Evolutionary conservation across 2,888 invertebrate species (phyloP), one percentile per base, ranked within the genome.

Genomic region (Dicycla oo): DNA sequence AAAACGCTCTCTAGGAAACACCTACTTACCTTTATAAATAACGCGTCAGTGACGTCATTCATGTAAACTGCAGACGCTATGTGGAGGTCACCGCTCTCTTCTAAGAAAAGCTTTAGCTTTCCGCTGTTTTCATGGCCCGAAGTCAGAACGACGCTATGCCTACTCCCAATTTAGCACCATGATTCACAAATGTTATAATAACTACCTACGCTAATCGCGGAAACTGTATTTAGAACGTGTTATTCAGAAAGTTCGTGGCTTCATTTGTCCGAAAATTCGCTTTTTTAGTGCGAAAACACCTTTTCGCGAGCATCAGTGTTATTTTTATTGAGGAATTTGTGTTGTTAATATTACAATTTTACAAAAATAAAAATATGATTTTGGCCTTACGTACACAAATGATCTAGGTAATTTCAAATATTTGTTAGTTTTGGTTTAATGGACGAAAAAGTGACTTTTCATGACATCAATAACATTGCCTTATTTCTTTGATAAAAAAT

Each of bases 171-270:
- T 68, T 64, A 79, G 60, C 70, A 66, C 43, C 69, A 84, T 84
- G 86, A 88, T 85, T 87, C 88, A 87, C 76, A 81, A 69, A 81
- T 80, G 78, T 75, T 84, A 82, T 76, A 86, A 86, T 87, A 83
- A 84, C 69, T 73, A 20, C 58, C 83, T 76, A 71, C 68, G 80
- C 71, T 83, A 82, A 87, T 81, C 63, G 81, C 75, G 78, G 81
- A 84, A 75, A 80, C 66, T 65, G 78, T 74, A 82, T 82, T 81
- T 85, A 80, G 67, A 71, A 69, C 62, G 49, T n/a, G 67, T 61
- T 67, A 72, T 77, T 70, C 56, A 54, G 62, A 74, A 70, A 64
- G 62, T 70, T 61, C 10, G 40, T 26, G 43, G 54, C 51, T 81
- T 66, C 34, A 71, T 66, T 70, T 51, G 62, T n/a, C n/a, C 40